Base-by-base conservation (phyloP, 2,113 vertebrate species). In the Zosterops lateralis region DNA sequence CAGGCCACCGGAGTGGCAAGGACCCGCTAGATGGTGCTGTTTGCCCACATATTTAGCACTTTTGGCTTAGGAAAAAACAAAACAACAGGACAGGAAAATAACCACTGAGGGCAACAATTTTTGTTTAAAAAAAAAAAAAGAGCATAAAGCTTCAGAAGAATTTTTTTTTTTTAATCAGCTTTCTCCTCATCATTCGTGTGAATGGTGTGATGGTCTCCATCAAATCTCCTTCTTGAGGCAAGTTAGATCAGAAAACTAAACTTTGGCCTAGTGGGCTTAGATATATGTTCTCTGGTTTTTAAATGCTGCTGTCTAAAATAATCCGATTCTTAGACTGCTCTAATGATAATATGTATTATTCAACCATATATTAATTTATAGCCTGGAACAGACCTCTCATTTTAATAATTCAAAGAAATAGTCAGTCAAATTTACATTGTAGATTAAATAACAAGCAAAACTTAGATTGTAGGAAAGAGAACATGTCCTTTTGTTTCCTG, bases 51-150 rank as follows among this genome's bases (percentile, higher is more conserved):
- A 67, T 10, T 24, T 11, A 10, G 14, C 7, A 11, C 9, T 4
- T 12, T 2, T 8, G 26, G 1, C 1, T 9, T 18, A 0, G 8
- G 12, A 26, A 16, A 2, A 1, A 5, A 5, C 38, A 20, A 3
- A 38, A 12, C 38, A 38, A 0, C 8, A 8, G 3, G 17, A 1
- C 2, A 5, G 6, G 15, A 68, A 79, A 80, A 57, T 3, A 40
- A 40, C 10, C 17, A 3, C 5, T 3, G 29, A 29, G 3, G 15
- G 18, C 5, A 31, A 6, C 0, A 25, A 28, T 31, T n/a, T 51
- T 17, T 40, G 17, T 12, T 38, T 38, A 10, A 38, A 5, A 38
- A 60, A 42, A 28, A 34, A 45, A 22, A 61, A 75, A 47, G 0
- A 57, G 4, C 10, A n/a, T 20, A 34, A 78, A 20, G 11, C 29